phyloP scores from a whole-genome alignment of 2,888 invertebrate genomes.

The Magallana nippona region DNA sequence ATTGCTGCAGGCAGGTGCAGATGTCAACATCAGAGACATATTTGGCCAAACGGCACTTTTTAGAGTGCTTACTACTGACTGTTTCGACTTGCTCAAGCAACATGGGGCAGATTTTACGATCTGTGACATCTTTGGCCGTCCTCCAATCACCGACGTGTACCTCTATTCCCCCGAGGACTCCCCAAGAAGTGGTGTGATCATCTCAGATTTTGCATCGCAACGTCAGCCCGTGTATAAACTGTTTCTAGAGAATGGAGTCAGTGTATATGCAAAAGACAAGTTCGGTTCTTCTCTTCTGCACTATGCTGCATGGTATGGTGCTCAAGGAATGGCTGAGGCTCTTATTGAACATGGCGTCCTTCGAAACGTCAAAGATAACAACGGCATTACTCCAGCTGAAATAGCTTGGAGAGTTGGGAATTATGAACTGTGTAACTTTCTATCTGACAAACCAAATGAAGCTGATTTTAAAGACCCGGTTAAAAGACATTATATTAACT shows the following conservation, averaged over 20 bases:
- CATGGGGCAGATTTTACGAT: slow-evolving; percentile 12
- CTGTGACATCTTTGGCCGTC: slow-evolving; percentile 25
- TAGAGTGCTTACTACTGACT: slow-evolving; percentile 23
- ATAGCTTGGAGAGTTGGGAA: slow-evolving; percentile 18
- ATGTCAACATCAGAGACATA: slow-evolving; percentile 23
- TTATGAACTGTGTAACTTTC: slow-evolving; percentile 5
- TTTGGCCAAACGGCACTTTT: slow-evolving; percentile 34
- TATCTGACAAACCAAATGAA: neutral
- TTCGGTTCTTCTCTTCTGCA: slow-evolving; percentile 34
- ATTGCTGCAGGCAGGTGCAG: slow-evolving; percentile 26
- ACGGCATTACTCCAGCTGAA: slow-evolving; percentile 22
- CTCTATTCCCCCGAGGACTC: slow-evolving; percentile 24
- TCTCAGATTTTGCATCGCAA: slow-evolving; percentile 3
- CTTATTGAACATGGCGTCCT: slow-evolving; percentile 8
- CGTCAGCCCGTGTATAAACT: slow-evolving; percentile 9
- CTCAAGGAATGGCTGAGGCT: neutral
- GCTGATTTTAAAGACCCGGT: neutral
- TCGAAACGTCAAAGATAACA: neutral
- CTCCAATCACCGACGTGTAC: slow-evolving; percentile 16
- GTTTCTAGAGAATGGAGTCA: slow-evolving; percentile 28
- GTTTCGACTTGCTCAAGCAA: slow-evolving; percentile 12
- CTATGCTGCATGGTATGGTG: slow-evolving; percentile 36
- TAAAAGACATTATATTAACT: slow-evolving; percentile 1
- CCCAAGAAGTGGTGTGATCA: slow-evolving; percentile 4
- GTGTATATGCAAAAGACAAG: neutral